Conservation (phyloP, 1,140 invertebrate genomes). For the Eupeodes corollae region DNA sequence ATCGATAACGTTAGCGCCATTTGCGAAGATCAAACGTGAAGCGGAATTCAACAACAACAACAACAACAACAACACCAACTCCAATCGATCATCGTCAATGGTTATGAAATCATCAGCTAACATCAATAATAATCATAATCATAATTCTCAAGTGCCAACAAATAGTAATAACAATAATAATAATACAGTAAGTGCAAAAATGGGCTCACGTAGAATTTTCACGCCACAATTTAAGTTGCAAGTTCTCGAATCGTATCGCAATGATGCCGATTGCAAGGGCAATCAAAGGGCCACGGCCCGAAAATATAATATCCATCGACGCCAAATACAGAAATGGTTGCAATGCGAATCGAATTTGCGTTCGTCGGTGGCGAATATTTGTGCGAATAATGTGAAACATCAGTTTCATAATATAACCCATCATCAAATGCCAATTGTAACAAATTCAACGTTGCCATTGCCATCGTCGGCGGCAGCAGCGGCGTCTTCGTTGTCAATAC, state of each 20-base stretch:
- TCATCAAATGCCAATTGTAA: slow-evolving; percentile 10
- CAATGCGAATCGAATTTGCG: slow-evolving; percentile 65
- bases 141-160: slow-evolving; percentile 6
- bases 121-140: slow-evolving; percentile 35
- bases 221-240: slow-evolving; percentile 73
- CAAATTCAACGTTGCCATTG: not conserved
- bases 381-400: slow-evolving; percentile 21
- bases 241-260: slow-evolving; percentile 71
- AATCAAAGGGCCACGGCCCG: slow-evolving; percentile 75
- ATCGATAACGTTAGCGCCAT: no score
- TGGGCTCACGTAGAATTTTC: slow-evolving; percentile 70
- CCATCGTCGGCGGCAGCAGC: slow-evolving; percentile 5
- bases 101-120: slow-evolving; percentile 36
- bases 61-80: slow-evolving; percentile 20
- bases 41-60: slow-evolving; percentile 27
- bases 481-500: slow-evolving; percentile 4
- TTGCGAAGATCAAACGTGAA: slow-evolving; percentile 41
- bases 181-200: slow-evolving; percentile 41
- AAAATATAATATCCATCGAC: slow-evolving; percentile 73
- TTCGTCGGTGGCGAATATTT: slow-evolving; percentile 47
- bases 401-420: slow-evolving; percentile 12
- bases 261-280: slow-evolving; percentile 70
- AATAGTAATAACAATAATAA: slow-evolving; percentile 28
- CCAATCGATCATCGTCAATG: slow-evolving; percentile 11
- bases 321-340: slow-evolving; percentile 82